phyloP scores from a whole-genome alignment of 2,113 vertebrate species.

The Alligator mississippiensis region DNA sequence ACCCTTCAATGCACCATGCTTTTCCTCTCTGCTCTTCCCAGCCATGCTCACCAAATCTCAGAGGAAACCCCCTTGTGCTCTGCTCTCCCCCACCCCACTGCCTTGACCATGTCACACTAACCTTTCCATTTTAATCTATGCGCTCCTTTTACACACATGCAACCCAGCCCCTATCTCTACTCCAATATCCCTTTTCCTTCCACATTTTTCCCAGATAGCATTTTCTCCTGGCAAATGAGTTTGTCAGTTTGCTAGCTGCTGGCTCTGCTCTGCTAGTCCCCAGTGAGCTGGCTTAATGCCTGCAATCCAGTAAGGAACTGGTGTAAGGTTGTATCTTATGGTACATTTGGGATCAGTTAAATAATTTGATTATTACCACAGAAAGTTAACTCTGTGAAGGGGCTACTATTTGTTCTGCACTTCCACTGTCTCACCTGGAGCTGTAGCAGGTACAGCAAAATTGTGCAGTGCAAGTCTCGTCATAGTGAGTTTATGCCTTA shows the following conservation, averaged over 20 bases:
- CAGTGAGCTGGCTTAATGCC: neutral
- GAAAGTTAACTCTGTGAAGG: neutral
- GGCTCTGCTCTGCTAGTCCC: neutral
- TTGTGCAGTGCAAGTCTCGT: neutral
- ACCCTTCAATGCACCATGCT: accelerated
- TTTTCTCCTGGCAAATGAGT: neutral
- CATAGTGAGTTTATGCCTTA: neutral
- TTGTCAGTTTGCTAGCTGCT: neutral
- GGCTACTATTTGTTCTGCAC: accelerated
- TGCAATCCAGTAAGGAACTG: neutral
- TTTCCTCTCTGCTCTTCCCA: neutral
- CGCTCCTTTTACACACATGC: neutral
- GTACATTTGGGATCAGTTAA: accelerated
- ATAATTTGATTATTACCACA: neutral
- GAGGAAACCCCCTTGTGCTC: accelerated
- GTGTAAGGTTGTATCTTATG: accelerated
- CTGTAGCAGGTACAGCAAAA: accelerated
- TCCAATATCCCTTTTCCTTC: neutral
- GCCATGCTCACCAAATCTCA: neutral
- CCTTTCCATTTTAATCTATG: neutral
- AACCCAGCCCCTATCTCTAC: accelerated
- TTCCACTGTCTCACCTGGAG: neutral
- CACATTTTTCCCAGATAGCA: neutral
- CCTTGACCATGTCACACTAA: accelerated
- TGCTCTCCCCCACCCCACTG: accelerated